A percentile compares a stretch with the other conserved stretches of the same genome.
Evolutionary conservation across 2,797 vertebrate species (phyloP).

Genomic region (Rhinatrema bivittatum): DNA sequence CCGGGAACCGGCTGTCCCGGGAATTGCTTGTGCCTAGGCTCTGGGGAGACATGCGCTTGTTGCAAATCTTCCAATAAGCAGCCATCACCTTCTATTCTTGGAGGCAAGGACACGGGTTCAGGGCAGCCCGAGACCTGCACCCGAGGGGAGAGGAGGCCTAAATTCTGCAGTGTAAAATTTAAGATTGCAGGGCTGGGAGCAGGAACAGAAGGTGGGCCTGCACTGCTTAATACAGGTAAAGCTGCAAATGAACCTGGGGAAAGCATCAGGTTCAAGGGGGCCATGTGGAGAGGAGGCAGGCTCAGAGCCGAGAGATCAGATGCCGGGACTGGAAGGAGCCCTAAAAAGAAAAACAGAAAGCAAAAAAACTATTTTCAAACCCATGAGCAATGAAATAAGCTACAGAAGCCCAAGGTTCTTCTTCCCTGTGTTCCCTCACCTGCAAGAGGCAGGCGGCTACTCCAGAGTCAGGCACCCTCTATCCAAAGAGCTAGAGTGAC

Average conservation of each 20-base stretch:
- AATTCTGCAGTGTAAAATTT: constrained; percentile 85
- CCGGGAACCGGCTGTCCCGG: constrained; percentile 46
- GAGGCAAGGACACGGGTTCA: constrained; percentile 23
- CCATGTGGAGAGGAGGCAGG: constrained; percentile 55
- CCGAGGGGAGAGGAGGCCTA: constrained; percentile 70
- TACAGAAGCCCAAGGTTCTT: not conserved
- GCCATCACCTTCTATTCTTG: constrained; percentile 33
- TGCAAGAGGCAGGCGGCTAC: no score
- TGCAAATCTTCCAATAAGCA: constrained; percentile 31
- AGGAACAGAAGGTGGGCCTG: constrained; percentile 32
- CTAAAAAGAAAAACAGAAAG: constrained; percentile 31
- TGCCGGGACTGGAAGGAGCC: constrained; percentile 48
- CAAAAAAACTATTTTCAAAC: constrained; percentile 1
- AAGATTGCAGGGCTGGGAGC: constrained; percentile 77
- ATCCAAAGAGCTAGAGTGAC: not conserved
- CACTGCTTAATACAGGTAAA: constrained; percentile 40
- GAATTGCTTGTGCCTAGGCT: constrained; percentile 21
- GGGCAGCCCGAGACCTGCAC: constrained; percentile 42
- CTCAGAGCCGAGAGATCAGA: constrained; percentile 50
- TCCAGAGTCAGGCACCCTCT: no score
- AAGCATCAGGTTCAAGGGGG: constrained; percentile 58
- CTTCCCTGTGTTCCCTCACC: no score
- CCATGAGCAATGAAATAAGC: not conserved
- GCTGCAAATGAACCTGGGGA: constrained; percentile 54
- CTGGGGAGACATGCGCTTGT: constrained; percentile 53